Conservation (phyloP, 2,113 vertebrate genomes). For the Lepisosteus osseus region DNA sequence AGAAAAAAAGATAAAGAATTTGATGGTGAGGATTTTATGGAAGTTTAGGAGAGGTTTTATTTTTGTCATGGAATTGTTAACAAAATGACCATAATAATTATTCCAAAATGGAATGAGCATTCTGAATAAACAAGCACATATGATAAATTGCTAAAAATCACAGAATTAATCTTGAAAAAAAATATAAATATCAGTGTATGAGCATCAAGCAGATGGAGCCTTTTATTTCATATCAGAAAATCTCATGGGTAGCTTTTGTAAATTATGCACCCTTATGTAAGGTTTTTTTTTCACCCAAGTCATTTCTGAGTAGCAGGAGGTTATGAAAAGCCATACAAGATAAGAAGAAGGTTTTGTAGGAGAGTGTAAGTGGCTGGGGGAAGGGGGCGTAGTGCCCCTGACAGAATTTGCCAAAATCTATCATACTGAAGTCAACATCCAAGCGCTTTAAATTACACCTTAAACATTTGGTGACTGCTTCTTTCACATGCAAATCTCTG, state of each 20-base stretch:
- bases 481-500: constrained; percentile 64
- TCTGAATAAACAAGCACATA: constrained; percentile 36
- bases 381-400: not conserved
- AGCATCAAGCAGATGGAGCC: constrained; percentile 37
- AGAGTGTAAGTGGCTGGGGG: not conserved
- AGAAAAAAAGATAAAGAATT: too few species aligned
- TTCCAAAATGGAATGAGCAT: not conserved
- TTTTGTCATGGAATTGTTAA: too few species aligned
- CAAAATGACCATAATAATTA: too few species aligned
- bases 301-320: not conserved
- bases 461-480: constrained; percentile 54
- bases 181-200: constrained; percentile 29
- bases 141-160: constrained; percentile 21
- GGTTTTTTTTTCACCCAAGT: not conserved
- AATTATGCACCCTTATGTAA: constrained; percentile 1
- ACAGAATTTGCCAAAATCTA: constrained; percentile 9
- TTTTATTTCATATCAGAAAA: constrained; percentile 34
- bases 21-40: too few species aligned
- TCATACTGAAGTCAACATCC: constrained; percentile 36
- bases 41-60: too few species aligned
- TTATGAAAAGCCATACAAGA: constrained; percentile 9
- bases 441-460: constrained; percentile 46
- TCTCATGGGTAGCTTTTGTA: constrained; percentile 16
- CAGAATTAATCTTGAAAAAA: constrained; percentile 29
- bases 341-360: constrained; percentile 6